Percentiles rank a stretch among this genome's conserved stretches.
Conservation (phyloP, 1,140 invertebrate genomes). For the Papilio xuthus region DNA sequence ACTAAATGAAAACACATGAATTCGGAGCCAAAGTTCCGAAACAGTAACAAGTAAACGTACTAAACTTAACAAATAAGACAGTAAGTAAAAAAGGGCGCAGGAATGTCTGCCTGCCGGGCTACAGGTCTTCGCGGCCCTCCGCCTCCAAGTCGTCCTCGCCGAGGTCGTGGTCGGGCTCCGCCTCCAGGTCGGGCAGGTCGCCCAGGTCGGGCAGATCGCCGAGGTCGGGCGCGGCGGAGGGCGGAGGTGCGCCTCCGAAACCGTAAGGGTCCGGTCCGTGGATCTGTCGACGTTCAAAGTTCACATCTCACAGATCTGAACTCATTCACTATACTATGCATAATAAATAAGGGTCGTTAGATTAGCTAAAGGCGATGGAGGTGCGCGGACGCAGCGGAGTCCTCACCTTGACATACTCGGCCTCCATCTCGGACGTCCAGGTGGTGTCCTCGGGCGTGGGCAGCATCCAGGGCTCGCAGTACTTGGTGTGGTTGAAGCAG, state of each 20-base stretch:
- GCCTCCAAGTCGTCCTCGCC: constrained; percentile 42
- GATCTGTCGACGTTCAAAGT: constrained; percentile 44
- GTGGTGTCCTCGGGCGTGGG: constrained; percentile 69
- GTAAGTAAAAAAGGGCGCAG: neutral
- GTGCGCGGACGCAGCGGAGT: too few species aligned
- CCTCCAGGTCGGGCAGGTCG: constrained; percentile 14
- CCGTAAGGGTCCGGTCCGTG: constrained; percentile 74
- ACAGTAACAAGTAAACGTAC: neutral
- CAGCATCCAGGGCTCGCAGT: constrained; percentile 79
- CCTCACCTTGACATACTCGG: constrained; percentile 64
- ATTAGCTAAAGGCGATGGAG: too few species aligned
- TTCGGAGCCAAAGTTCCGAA: neutral
- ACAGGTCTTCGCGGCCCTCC: constrained; percentile 13
- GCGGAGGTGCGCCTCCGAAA: constrained; percentile 54
- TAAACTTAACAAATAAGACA: neutral
- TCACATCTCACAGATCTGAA: neutral
- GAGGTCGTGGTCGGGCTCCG: constrained; percentile 30
- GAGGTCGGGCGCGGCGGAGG: constrained; percentile 39
- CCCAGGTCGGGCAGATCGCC: constrained; percentile 49
- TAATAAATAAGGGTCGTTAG: too few species aligned
- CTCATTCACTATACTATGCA: neutral
- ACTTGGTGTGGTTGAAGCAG: constrained; percentile 69
- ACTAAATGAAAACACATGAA: neutral
- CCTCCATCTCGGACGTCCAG: constrained; percentile 73
- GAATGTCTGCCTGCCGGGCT: neutral